These are phyloP conservation scores for Microcaecilia unicolor DNA, from an alignment of 2,797 vertebrate species.

Conservation along the genomic window DNA sequence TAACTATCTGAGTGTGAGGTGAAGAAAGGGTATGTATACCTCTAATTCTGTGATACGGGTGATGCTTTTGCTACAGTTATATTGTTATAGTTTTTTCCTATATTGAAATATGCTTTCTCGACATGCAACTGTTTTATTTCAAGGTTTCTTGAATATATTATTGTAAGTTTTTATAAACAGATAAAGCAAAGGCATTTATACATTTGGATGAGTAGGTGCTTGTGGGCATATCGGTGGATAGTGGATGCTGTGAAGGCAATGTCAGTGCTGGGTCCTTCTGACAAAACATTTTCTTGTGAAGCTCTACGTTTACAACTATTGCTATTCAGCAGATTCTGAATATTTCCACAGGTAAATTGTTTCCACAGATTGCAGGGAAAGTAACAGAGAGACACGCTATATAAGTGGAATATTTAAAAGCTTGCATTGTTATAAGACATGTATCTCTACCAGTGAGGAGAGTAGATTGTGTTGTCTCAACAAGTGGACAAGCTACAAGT, in stretches of 20 bases:
- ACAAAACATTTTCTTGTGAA: no score
- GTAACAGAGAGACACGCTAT: constrained; percentile 2
- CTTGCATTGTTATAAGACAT: neutral
- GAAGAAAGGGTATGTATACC: neutral
- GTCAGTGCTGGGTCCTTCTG: constrained; percentile 15
- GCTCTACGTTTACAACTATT: constrained; percentile 3
- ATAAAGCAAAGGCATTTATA: constrained; percentile 4
- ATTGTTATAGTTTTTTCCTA: constrained; percentile 18
- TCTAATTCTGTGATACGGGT: constrained; percentile 3
- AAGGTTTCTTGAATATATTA: no score
- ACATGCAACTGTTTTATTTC: no score
- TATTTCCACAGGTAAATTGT: constrained; percentile 6
- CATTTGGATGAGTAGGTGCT: constrained; percentile 2
- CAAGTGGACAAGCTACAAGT: neutral
- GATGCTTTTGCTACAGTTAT: constrained; percentile 8
- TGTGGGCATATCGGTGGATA: constrained; percentile 8
- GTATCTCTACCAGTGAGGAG: constrained; percentile 14
- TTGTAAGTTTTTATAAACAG: no score
- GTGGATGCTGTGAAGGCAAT: constrained; percentile 10
- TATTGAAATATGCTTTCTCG: constrained; percentile 1
- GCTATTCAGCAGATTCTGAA: neutral
- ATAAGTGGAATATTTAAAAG: constrained; percentile 8
- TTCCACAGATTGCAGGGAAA: constrained; percentile 1
- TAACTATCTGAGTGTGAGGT: neutral
- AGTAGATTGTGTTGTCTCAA: constrained; percentile 11